Conservation (phyloP, 2,113 vertebrate species). For the Porphyrio hochstetteri region DNA sequence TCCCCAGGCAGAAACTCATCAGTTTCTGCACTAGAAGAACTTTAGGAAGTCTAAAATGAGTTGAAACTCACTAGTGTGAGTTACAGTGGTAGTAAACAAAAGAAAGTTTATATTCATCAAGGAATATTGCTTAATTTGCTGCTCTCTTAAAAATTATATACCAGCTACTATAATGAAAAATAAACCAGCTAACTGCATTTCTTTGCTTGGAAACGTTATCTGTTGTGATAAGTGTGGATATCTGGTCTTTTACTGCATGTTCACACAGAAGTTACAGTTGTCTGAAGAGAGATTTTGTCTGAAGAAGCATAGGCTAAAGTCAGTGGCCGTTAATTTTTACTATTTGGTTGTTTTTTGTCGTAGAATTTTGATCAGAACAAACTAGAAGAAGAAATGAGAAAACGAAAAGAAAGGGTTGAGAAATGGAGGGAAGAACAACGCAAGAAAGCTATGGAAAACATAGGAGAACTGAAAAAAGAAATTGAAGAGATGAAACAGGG, state of each 20-base stretch:
- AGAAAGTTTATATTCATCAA: neutral
- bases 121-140: neutral
- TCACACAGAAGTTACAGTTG: neutral
- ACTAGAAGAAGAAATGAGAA: conserved; percentile 98
- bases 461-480: conserved; percentile 96
- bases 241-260: neutral
- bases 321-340: neutral
- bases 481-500: conserved; percentile 98
- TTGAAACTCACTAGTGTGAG: neutral
- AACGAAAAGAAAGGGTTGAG: conserved; percentile 97
- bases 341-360: neutral
- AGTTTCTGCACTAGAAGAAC: neutral
- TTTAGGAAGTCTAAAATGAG: neutral
- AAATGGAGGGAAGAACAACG: conserved; percentile 98
- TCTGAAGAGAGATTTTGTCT: neutral
- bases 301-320: neutral
- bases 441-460: conserved; percentile 97
- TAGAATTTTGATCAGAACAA: conserved; percentile 99
- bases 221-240: neutral
- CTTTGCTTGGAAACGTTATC: neutral
- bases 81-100: neutral
- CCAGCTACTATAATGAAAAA: neutral
- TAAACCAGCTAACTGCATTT: neutral
- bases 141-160: neutral
- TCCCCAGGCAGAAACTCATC: neutral